Base-by-base conservation (phyloP, 1,140 invertebrate genomes). In the Acyrthosiphon pisum region DNA sequence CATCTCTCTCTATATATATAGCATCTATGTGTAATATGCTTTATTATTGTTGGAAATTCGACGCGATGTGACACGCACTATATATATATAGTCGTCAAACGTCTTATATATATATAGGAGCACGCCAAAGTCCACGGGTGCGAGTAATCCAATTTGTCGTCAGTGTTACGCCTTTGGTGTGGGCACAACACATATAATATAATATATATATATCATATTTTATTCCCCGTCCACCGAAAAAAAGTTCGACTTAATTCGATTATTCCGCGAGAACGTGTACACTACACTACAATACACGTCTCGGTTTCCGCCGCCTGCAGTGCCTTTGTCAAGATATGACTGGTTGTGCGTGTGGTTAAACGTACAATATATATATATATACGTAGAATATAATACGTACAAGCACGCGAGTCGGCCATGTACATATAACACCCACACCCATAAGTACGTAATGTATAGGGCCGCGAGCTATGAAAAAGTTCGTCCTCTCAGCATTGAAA, bases 91-190 rank as follows among this genome's bases (percentile, higher is more conserved):
- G n/a, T 37, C 86, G 11, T 37, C 48, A 35, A 35, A 53, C 48
- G 46, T 35, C 87, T 48, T 87, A 48, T 87, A 84, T 1, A 50
- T 53, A 30, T 14, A n/a, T 76, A n/a, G 30, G 44, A 30, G 23
- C 14, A 86, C 14, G 4, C 23, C 7, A 84, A 30, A n/a, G 41
- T 30, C 87, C 87, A 30, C 53, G 35, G 37, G 23, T 14, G 35
- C 37, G 35, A 35, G 50, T 90, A 90, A 90, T 90, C 56, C 50
- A 60, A 90, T 90, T 60, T 90, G 22, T 90, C 50, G 22, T 41
- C 53, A n/a, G 88, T 41, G 48, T 37, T 89, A 9, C 53, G 9
- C 30, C 53, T n/a, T 56, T 35, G 50, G 14, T 7, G 7, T 18
- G 60, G 14, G 4, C 14, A 76, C 30, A 76, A 7, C 14, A 68